Evolutionary conservation across 2,797 vertebrate species (phyloP), one percentile per base, ranked within the genome.

Genomic region (Orientallactaga sibirica): DNA sequence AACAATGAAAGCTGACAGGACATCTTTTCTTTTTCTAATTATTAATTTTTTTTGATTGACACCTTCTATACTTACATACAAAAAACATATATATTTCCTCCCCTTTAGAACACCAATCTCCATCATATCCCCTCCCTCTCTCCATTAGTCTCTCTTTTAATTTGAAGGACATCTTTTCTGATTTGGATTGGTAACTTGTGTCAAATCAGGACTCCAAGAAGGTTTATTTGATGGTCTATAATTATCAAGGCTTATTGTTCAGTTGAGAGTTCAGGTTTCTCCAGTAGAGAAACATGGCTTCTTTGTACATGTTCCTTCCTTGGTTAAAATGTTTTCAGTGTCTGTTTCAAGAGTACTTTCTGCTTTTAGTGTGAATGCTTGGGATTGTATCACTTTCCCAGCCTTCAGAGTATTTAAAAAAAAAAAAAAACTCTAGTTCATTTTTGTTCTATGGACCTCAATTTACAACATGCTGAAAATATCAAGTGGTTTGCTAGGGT

Each of bases 221-320:
- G 86, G 84, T 9, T 90, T 86, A 85, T 68, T 62, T 88, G 89
- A 90, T 81, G 27, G 24, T 89, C 10, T 77, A 55, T 27, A 84
- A 77, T 87, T 82, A 79, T 22, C 75, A 88, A 77, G 58, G 33
- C 20, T 77, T 82, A 86, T 20, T 37, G 25, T 66, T 67, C 70
- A 87, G 70, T 11, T 92, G 8, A 74, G 92, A 86, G 88, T 48
- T 86, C 92, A 74, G 22, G 83, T 83, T 91, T 95, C 78, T 90
- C 77, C 73, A 81, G 29, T 37, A 80, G 66, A 91, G 52, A 78
- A 24, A 93, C 52, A 58, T 43, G 33, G 43, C 68, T 90, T 86
- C 33, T 85, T 74, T 29, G 66, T 43, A 33, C 29, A 2, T 25
- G 61, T 55, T 89, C 24, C 41, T 86, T 78, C 76, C 66, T 82